A percentile compares a stretch with the other conserved stretches of the same genome.
These are phyloP conservation scores for Hyles euphorbiae DNA, from an alignment of 1,140 invertebrate genomes.

Conservation along the genomic window DNA sequence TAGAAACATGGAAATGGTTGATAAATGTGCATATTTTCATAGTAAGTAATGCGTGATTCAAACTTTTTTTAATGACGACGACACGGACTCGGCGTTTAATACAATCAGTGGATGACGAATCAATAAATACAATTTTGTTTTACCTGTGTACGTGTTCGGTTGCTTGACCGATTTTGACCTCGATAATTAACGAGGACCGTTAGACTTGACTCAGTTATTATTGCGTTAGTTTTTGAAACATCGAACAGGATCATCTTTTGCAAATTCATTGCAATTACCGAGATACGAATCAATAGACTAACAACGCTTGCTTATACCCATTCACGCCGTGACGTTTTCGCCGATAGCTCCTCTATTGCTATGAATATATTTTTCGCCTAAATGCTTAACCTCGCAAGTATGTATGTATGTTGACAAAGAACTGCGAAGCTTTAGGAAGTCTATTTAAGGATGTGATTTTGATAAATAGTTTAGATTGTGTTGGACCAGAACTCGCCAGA, in stretches of 20 bases:
- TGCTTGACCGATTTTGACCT: constrained; percentile 62
- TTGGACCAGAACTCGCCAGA: constrained; percentile 47
- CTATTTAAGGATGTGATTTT: constrained; percentile 63
- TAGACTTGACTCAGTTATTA: constrained; percentile 60
- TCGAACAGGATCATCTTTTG: constrained; percentile 29
- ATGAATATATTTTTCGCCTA: too few relatives aligned
- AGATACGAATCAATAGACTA: constrained; percentile 14
- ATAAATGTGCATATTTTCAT: too few relatives aligned
- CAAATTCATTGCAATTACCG: constrained; percentile 39
- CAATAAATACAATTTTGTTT: constrained; percentile 45
- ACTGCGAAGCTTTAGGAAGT: constrained; percentile 56
- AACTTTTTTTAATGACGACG: too few relatives aligned
- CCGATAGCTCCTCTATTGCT: too few relatives aligned
- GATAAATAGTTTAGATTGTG: constrained; percentile 67
- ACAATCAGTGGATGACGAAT: constrained; percentile 47
- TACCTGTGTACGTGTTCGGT: constrained; percentile 25
- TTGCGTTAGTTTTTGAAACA: constrained; percentile 64
- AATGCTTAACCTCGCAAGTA: neutral
- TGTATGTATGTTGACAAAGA: constrained; percentile 21
- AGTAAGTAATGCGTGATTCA: too few relatives aligned
- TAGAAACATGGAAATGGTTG: too few relatives aligned
- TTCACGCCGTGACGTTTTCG: too few relatives aligned
- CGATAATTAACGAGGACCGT: constrained; percentile 68
- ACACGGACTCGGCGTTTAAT: constrained; percentile 7
- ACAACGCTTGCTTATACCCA: neutral